Conservation (phyloP, 2,113 vertebrate species). For the Stegostoma tigrinum region DNA sequence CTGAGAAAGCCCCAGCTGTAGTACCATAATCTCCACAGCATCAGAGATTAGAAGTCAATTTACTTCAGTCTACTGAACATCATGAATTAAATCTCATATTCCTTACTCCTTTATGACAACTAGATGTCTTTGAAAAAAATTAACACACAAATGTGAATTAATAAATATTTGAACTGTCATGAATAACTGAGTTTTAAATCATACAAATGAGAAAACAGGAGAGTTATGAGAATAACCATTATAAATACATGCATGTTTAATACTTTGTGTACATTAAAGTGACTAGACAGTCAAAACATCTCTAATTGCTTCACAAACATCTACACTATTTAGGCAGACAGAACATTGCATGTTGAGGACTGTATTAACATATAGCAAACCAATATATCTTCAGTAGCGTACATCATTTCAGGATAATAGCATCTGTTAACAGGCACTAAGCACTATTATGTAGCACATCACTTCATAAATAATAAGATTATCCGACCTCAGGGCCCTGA, state of each 20-base stretch:
- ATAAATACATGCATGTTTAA: slow-evolving; percentile 30
- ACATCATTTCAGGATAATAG: slow-evolving; percentile 95
- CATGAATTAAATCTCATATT: slow-evolving; percentile 19
- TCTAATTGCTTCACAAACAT: slow-evolving; percentile 80
- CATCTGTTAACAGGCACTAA: slow-evolving; percentile 99
- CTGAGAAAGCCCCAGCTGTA: slow-evolving; percentile 2
- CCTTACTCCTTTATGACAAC: not conserved
- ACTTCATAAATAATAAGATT: slow-evolving; percentile 99
- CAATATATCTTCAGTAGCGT: slow-evolving; percentile 92
- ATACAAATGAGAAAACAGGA: not conserved
- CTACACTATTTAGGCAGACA: slow-evolving; percentile 70
- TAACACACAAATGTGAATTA: slow-evolving; percentile 26
- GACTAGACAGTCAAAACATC: slow-evolving; percentile 71
- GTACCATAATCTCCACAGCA: slow-evolving; percentile 26
- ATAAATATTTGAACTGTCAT: slow-evolving; percentile 20
- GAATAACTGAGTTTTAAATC: slow-evolving; percentile 15
- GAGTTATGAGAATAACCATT: not conserved
- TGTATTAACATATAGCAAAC: slow-evolving; percentile 81
- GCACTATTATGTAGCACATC: slow-evolving; percentile 99
- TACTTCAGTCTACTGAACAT: slow-evolving; percentile 25
- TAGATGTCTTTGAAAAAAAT: slow-evolving; percentile 20
- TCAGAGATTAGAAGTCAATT: slow-evolving; percentile 36
- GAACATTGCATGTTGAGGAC: slow-evolving; percentile 74
- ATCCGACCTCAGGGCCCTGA: slow-evolving; percentile 86
- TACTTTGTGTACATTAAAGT: slow-evolving; percentile 60